Base-by-base conservation (phyloP, 2,888 invertebrate genomes). In the Acronicta aceris region DNA sequence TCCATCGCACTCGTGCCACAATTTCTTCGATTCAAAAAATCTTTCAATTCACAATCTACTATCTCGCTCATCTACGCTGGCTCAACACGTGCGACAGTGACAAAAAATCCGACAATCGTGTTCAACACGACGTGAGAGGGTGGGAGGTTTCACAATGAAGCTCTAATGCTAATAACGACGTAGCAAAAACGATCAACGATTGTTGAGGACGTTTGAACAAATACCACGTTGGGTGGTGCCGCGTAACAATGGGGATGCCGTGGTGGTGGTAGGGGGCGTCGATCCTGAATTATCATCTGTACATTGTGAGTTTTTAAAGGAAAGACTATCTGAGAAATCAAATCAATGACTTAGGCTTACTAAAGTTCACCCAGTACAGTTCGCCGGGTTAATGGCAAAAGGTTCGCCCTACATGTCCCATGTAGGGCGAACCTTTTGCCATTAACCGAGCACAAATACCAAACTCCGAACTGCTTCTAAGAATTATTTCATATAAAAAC, bases 101-200 rank as follows among this genome's bases (percentile, higher is more conserved):
- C 79, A 79, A 81, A 82, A 79, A 78, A 78, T 67, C 67, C 47
- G 59, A 74, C 78, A 73, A 71, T 76, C 71, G 60, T 79, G 77
- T 79, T 78, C 78, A 74, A 77, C 79, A 78, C 72, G 66, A 52
- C 46, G 52, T 51, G 49, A 56, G 50, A 63, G 59, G 58, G 59
- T 56, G 56, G 60, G 65, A 59, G 50, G 71, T 52, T 64, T 71
- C 71, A 85, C 84, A 85, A 83, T 83, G 82, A 79, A 76, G 72
- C 81, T 74, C 70, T 79, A 83, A 87, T 81, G 87, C 86, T 85
- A 88, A 88, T 84, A 86, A 75, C 81, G 79, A 83, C 84, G 82
- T 68, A 74, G 86, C 82, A 83, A 82, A 86, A 86, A 84, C 82
- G 82, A 77, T 83, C 74, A 79, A 74, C 86, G 84, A 87, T 85